Evolutionary conservation across 2,888 invertebrate species (phyloP).

Genomic region (Ectropis crepuscularia): DNA sequence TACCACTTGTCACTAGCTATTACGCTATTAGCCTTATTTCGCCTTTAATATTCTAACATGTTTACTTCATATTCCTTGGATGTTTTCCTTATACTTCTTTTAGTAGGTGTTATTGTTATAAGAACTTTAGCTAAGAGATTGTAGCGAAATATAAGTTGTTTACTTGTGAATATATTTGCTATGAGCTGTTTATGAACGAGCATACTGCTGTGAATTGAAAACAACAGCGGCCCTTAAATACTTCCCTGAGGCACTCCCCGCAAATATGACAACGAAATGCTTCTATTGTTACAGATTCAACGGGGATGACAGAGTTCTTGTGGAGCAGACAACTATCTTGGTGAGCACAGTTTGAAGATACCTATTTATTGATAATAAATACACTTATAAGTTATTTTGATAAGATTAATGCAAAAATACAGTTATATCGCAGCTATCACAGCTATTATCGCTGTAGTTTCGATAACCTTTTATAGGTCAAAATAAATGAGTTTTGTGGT

Average conservation of each 20-base stretch:
- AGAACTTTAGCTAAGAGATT: slow-evolving; percentile 20
- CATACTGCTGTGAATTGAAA: slow-evolving; percentile 33
- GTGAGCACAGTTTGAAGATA: slow-evolving; percentile 51
- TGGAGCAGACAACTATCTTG: slow-evolving; percentile 56
- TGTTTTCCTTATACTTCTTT: slow-evolving; percentile 22
- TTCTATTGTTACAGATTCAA: slow-evolving; percentile 67
- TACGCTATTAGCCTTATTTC: slow-evolving; percentile 12
- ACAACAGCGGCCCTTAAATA: slow-evolving; percentile 34
- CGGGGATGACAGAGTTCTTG: slow-evolving; percentile 65
- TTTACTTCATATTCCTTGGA: slow-evolving; percentile 19
- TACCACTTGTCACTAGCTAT: slow-evolving; percentile 27
- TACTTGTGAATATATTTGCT: slow-evolving; percentile 18
- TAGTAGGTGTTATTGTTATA: slow-evolving; percentile 12
- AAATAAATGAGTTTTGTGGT: too few species aligned
- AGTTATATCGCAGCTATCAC: too few species aligned
- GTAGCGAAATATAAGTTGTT: slow-evolving; percentile 23
- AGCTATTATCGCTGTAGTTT: too few species aligned
- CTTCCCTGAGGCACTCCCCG: slow-evolving; percentile 34
- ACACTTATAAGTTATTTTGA: too few species aligned
- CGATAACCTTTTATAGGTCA: too few species aligned
- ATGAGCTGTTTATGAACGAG: slow-evolving; percentile 22
- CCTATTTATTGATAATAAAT: too few species aligned
- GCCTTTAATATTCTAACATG: slow-evolving; percentile 16
- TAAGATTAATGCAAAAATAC: too few species aligned
- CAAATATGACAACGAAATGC: slow-evolving; percentile 30